These are phyloP conservation scores for Bombus balteatus DNA, from an alignment of 1,140 invertebrate species.

Conservation along the genomic window DNA sequence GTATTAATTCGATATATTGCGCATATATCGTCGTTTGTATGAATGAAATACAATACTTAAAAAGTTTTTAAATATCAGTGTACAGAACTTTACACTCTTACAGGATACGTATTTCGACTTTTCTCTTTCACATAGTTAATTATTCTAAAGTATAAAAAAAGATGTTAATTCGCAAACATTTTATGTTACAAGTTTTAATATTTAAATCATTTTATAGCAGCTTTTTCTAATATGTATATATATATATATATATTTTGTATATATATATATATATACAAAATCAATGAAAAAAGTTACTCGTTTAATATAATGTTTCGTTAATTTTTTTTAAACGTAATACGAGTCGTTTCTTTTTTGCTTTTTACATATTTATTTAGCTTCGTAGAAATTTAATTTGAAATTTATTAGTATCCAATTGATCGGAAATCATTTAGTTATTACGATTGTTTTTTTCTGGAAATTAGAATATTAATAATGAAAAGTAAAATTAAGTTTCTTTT, in stretches of 20 bases:
- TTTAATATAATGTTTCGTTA: neutral
- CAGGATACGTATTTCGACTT: neutral
- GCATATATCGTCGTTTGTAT: neutral
- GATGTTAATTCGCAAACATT: neutral
- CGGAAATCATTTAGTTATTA: neutral
- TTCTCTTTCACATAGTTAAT: neutral
- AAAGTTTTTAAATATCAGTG: neutral
- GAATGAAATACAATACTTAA: neutral
- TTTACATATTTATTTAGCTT: neutral
- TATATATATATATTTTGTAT: too few species aligned
- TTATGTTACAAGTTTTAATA: neutral
- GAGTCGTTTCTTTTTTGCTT: neutral
- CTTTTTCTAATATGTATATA: neutral
- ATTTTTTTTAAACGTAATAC: neutral
- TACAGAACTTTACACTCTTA: slow-evolving; percentile 25
- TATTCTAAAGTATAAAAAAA: neutral
- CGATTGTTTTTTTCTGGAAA: neutral
- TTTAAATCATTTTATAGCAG: neutral
- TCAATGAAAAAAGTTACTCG: neutral
- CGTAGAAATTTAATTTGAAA: neutral
- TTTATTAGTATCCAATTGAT: neutral
- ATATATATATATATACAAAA: neutral
- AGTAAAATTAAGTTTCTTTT: neutral
- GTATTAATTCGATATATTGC: neutral
- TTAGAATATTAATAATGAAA: neutral